Evolutionary conservation across 1,140 invertebrate genomes (phyloP).

Genomic region (Drosophila ironensis): DNA sequence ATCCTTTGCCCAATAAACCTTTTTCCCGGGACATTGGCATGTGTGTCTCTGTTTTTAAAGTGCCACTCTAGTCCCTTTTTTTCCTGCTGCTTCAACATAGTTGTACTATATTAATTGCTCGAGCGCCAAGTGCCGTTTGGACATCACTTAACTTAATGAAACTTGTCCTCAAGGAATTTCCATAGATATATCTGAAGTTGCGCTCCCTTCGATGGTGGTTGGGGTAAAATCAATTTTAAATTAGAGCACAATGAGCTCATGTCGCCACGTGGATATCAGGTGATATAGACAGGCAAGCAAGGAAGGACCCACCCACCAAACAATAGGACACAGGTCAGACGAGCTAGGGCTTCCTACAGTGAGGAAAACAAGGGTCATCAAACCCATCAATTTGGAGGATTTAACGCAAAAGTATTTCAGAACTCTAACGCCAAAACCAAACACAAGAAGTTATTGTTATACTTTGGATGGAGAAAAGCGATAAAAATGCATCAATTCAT

Average conservation of each 20-base stretch:
- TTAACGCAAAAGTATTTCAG: no score
- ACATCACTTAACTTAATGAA: constrained; percentile 60
- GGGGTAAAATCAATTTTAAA: constrained; percentile 70
- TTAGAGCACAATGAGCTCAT: constrained; percentile 75
- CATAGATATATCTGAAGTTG: constrained; percentile 41
- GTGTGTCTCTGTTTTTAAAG: constrained; percentile 6
- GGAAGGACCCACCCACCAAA: not conserved
- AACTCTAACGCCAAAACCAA: no score
- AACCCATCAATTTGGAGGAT: no score
- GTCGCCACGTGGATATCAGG: constrained; percentile 50
- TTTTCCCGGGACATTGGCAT: not conserved
- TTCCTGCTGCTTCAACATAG: no score
- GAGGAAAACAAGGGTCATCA: not conserved
- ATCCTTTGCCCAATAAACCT: not conserved
- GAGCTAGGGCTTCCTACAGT: constrained; percentile 9
- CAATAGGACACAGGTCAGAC: constrained; percentile 46
- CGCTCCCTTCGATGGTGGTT: constrained; percentile 3
- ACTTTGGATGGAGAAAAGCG: no score
- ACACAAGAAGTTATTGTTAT: no score
- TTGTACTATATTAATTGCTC: constrained; percentile 24
- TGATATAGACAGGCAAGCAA: constrained; percentile 32
- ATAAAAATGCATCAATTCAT: no score
- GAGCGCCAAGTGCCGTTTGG: constrained; percentile 48
- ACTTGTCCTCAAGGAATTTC: constrained; percentile 29
- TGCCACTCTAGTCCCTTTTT: not conserved